Conservation (phyloP, 1,140 invertebrate genomes). For the Scaptomyza montana region DNA sequence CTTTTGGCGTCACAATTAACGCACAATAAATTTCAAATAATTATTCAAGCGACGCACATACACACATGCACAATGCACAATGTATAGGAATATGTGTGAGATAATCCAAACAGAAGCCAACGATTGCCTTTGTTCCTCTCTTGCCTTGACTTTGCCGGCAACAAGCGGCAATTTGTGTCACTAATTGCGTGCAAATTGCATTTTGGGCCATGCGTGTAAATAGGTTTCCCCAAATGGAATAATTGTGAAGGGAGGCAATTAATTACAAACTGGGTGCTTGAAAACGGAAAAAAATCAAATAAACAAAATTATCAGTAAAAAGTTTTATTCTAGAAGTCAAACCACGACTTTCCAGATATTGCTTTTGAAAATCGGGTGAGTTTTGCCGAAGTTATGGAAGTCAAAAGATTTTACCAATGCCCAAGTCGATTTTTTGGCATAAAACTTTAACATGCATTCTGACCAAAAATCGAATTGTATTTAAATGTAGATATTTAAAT, state of each 20-base stretch:
- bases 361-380: too few relatives aligned
- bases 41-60: slow-evolving; percentile 48
- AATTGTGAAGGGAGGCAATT: slow-evolving; percentile 13
- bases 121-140: not conserved
- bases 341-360: too few relatives aligned
- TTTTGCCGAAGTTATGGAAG: too few relatives aligned
- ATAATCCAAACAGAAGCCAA: slow-evolving; percentile 62
- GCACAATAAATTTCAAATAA: slow-evolving; percentile 71
- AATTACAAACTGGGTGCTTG: not conserved
- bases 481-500: too few relatives aligned
- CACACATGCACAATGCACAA: slow-evolving; percentile 1
- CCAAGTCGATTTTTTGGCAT: too few relatives aligned
- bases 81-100: slow-evolving; percentile 22
- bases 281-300: not conserved
- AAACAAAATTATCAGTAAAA: too few relatives aligned
- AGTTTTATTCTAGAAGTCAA: too few relatives aligned
- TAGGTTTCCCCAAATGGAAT: slow-evolving; percentile 31
- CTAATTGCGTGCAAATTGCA: slow-evolving; percentile 81
- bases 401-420: too few relatives aligned
- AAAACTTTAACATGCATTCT: too few relatives aligned
- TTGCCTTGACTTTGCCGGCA: slow-evolving; percentile 8
- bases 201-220: slow-evolving; percentile 71
- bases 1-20: slow-evolving; percentile 63
- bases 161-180: slow-evolving; percentile 64
- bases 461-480: too few relatives aligned